Evolutionary conservation across 2,113 vertebrate species (phyloP), one percentile per base, ranked within the genome.

Genomic region (Telmatochromis brichardi): DNA sequence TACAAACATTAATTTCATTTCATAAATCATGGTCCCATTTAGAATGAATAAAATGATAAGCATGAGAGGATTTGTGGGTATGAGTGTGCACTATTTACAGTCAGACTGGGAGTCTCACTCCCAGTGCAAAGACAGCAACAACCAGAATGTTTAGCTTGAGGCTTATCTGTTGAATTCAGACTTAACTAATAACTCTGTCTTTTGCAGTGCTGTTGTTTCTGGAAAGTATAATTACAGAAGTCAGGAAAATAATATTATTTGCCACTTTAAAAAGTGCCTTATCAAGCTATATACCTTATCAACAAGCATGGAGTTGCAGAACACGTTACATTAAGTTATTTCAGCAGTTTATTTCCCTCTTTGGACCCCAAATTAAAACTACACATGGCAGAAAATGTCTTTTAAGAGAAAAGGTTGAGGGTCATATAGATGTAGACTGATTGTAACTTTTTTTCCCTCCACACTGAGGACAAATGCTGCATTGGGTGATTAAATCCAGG

Each of bases 401-500:
- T 82, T 26, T 83, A 68, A 68, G 47, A 71, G 40, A 81, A 68
- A n/a, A 83, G 84, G 68, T 81, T 65, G 58, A 81, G 71, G 87
- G 88, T 92, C 86, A 90, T 33, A 47, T 9, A 90, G 81, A 90
- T 87, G 73, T 82, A 80, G 90, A 81, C 83, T 81, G 90, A 92
- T 91, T 83, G 78, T 55, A 86, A 88, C 82, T 87, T 83, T 92
- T 58, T 42, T 91, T 35, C 2, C 55, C 85, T 88, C 76, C 76
- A 92, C 80, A 73, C 84, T 45, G 88, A 91, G 89, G 90, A 93
- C 87, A 93, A 88, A 91, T 31, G 92, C 83, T 31, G 47, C 68
- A 76, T 89, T 58, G 83, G 87, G 92, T 95, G 94, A 95, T 95
- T 95, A 94, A 95, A 95, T 91, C 93, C 95, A 95, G 94, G 94